Evolutionary conservation across 2,888 invertebrate species (phyloP), one percentile per base, ranked within the genome.

Genomic region (Heliconius aoede): DNA sequence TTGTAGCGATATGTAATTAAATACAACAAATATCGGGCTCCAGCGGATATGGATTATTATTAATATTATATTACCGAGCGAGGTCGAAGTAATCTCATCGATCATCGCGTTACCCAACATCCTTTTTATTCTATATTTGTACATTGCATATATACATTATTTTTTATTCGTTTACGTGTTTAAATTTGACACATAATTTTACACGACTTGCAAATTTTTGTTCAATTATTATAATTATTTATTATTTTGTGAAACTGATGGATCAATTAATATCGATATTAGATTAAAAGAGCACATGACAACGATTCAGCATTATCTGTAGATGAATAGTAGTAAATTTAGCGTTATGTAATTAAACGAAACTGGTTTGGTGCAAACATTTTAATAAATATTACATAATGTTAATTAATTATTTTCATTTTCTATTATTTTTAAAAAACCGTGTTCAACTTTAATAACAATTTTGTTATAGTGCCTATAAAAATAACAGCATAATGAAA

Each of bases 51-150:
- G 11, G 36, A 15, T 65, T 65, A 36, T 40, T 36, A 24, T 24
- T 36, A 65, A 64, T 60, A 60, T 60, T 5, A 32, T 30, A 36
- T 36, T 65, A 65, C 24, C 36, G 15, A 24, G 15, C 36, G 36
- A 65, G 65, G 36, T 18, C 40, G 15, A 7, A n/a, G 8, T 65
- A 64, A 32, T 24, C 64, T 36, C 24, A 65, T 40, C 24, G 40
- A 65, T 65, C 24, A 65, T 65, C 15, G 36, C 7, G 3, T 65
- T 65, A 36, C 65, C 36, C 40, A 36, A 65, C 24, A 40, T 65
- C 36, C 65, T 36, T 24, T 40, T 65, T 65, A 24, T 62, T 30
- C 18, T 62, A 8, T 62, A 62, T 62, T 26, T 60, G 15, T 60
- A 60, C 18, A 28, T 62, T n/a, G 30, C 61, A 24, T 24, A 15